Evolutionary conservation across 2,113 vertebrate species (phyloP).

Genomic region (Craseonycteris thonglongyai): DNA sequence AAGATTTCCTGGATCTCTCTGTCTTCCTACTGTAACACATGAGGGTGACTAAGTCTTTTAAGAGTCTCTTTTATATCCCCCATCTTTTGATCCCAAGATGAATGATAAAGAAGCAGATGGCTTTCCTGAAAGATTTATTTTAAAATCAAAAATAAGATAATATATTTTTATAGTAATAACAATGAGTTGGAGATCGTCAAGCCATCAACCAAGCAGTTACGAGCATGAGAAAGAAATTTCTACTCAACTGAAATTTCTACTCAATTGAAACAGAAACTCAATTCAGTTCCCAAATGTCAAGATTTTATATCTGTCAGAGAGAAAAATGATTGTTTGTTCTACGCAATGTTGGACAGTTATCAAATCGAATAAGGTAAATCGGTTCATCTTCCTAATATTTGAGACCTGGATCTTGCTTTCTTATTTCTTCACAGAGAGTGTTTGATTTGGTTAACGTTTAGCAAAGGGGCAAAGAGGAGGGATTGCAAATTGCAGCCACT

Average conservation of each 20-base stretch:
- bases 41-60: background rate
- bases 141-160: background rate
- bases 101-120: background rate
- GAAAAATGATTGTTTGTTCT: constrained; percentile 29
- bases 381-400: constrained; percentile 22
- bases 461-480: background rate
- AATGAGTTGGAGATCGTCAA: background rate
- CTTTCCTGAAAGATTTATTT: background rate
- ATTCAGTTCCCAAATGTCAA: background rate
- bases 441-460: constrained; percentile 43
- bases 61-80: background rate
- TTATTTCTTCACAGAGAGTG: constrained; percentile 31
- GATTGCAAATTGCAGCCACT: constrained; percentile 52
- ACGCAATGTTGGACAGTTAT: background rate
- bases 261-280: background rate
- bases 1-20: background rate
- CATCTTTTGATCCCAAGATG: background rate
- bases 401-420: background rate
- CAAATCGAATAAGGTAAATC: constrained; percentile 33
- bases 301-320: constrained; percentile 15
- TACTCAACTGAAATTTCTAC: background rate
- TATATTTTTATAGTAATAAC: background rate
- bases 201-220: background rate
- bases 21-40: background rate
- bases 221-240: background rate